phyloP scores from a whole-genome alignment of 2,797 vertebrate genomes.

The Pseudochromis fuscus region DNA sequence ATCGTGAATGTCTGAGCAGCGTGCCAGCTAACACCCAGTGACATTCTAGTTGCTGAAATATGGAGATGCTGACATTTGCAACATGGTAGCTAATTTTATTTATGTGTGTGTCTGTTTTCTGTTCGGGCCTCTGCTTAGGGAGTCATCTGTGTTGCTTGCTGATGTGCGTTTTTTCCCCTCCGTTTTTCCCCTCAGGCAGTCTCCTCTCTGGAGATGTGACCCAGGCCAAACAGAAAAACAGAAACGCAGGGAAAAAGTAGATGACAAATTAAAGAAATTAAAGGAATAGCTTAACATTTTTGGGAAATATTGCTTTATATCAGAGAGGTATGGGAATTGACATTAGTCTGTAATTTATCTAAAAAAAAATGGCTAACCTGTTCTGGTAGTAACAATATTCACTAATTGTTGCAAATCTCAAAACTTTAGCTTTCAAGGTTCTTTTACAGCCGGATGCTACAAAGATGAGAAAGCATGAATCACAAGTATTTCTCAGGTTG shows the following conservation, averaged over 20 bases:
- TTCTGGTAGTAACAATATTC: no score
- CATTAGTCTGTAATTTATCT: no score
- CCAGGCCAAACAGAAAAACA: conserved; percentile 20
- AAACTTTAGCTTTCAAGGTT: no score
- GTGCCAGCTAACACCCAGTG: conserved; percentile 15
- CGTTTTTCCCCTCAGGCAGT: conserved; percentile 4
- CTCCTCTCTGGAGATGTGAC: conserved; percentile 45
- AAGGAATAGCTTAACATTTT: no score
- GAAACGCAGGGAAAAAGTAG: not conserved
- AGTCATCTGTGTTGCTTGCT: conserved; percentile 27
- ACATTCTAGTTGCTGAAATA: conserved; percentile 38
- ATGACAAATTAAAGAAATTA: no score
- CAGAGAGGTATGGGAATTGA: no score
- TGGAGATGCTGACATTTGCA: conserved; percentile 65
- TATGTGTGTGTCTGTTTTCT: conserved; percentile 31
- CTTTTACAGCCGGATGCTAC: no score
- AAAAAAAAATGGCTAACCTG: no score
- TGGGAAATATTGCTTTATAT: no score
- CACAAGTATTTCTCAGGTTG: no score
- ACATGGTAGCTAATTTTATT: conserved; percentile 32
- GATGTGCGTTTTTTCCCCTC: not conserved
- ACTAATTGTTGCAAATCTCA: no score
- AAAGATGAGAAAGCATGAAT: no score
- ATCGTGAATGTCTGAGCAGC: not conserved
- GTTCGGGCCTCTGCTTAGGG: conserved; percentile 18